Percentiles rank a stretch among this genome's conserved stretches.
Evolutionary conservation across 2,113 vertebrate species (phyloP).

Genomic region (Seriola quinqueradiata): DNA sequence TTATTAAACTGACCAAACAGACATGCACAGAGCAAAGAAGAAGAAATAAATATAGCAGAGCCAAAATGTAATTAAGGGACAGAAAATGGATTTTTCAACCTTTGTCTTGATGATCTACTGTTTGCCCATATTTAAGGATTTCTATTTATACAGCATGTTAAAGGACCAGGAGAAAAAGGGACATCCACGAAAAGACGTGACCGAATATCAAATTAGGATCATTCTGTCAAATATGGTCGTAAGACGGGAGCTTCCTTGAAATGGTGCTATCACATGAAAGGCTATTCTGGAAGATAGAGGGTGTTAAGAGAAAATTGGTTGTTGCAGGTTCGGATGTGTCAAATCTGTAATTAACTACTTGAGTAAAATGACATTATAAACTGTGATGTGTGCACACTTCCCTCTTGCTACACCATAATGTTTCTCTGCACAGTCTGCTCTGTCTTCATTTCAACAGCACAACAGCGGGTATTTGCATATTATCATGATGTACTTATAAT

Average conservation of each 20-base stretch:
- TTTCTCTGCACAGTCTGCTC: not conserved
- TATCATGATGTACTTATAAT: slow-evolving; percentile 18
- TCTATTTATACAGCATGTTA: slow-evolving; percentile 48
- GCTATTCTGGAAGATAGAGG: not conserved
- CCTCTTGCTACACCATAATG: not conserved
- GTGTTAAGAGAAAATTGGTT: not conserved
- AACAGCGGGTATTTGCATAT: slow-evolving; percentile 1
- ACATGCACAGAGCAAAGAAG: slow-evolving; percentile 62
- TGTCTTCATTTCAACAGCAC: slow-evolving; percentile 3
- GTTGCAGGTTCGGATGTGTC: not conserved
- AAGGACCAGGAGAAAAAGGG: slow-evolving; percentile 18
- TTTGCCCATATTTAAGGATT: slow-evolving; percentile 69
- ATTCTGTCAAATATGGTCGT: slow-evolving; percentile 21
- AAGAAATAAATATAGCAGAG: slow-evolving; percentile 56
- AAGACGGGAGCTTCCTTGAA: not conserved
- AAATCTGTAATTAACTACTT: not conserved
- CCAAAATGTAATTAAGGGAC: slow-evolving; percentile 71
- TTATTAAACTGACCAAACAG: slow-evolving; percentile 77
- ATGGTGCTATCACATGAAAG: not conserved
- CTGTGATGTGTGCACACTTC: not conserved
- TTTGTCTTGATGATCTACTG: slow-evolving; percentile 65
- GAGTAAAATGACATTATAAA: not conserved
- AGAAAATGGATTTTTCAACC: slow-evolving; percentile 73
- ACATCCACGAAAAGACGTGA: slow-evolving; percentile 20
- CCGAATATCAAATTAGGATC: slow-evolving; percentile 37